Evolutionary conservation across 1,140 invertebrate genomes (phyloP), one percentile per base, ranked within the genome.

Genomic region (Cheumatopsyche charites): DNA sequence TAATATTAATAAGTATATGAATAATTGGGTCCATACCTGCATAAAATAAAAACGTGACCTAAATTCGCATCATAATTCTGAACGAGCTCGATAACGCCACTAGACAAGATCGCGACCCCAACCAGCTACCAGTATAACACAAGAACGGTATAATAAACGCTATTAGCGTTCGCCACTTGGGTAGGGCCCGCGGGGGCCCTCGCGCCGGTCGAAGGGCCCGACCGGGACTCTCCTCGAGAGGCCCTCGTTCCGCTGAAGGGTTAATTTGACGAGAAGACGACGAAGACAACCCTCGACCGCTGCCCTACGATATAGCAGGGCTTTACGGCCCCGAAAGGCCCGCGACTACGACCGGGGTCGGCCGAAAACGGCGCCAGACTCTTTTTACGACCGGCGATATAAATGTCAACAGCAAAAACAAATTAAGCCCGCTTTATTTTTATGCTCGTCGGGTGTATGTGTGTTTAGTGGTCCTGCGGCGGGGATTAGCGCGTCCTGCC

Each of bases 191-290:
- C 36, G 62, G 36, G 29, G 36, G 29, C 62, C 29, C 36, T 21
- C 17, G 9, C 52, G 43, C 15, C 3, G 43, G 21, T 12, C 62
- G 26, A 13, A 26, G 62, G 42, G 23, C 21, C 62, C 62, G 29
- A n/a, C 58, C 29, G 23, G 47, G 71, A 55, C 66, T 45, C 21
- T 73, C 43, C 67, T 70, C 41, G 58, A 75, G 74, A 67, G 71
- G 47, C 70, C 42, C 71, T 73, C 62, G 74, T 75, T 75, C 72
- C 70, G 49, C 62, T 70, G 69, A 75, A 75, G 74, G 74, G 74
- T 75, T 75, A 75, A 75, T 75, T 75, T 75, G 67, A 73, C 66
- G 71, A 73, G 74, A 26, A 71, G 71, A 70, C 65, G 11, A 55
- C 72, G 49, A 55, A 36, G 29, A 36, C 29, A 36, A 62, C 19